A percentile compares a stretch with the other conserved stretches of the same genome.
phyloP scores from a whole-genome alignment of 2,888 invertebrate genomes.

The Microctonus hyperodae region DNA sequence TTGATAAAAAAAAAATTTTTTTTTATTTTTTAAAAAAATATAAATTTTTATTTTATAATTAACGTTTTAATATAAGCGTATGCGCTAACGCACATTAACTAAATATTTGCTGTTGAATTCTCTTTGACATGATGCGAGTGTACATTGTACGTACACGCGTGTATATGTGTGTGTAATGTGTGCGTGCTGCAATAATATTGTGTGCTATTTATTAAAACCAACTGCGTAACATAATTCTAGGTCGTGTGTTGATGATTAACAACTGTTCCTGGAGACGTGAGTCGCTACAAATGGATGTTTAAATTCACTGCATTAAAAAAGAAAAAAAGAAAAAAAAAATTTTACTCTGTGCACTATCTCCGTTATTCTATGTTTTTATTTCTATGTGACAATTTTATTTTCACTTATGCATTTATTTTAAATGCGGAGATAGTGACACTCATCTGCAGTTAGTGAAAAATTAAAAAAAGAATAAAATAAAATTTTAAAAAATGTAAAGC shows the following conservation, averaged over 20 bases:
- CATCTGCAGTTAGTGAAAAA: neutral
- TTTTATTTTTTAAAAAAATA: constrained; percentile 16
- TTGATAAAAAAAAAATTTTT: neutral
- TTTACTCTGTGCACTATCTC: constrained; percentile 1
- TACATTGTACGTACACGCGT: constrained; percentile 24
- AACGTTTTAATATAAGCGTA: constrained; percentile 39
- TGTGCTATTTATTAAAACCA: constrained; percentile 40
- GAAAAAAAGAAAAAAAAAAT: neutral
- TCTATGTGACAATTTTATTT: neutral
- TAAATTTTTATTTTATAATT: constrained; percentile 1
- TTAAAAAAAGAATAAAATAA: neutral
- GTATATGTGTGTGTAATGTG: constrained; percentile 38
- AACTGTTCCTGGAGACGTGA: constrained; percentile 17
- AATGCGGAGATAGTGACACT: neutral
- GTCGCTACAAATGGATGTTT: constrained; percentile 12
- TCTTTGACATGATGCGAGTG: constrained; percentile 36
- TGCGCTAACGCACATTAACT: constrained; percentile 24
- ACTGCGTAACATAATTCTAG: constrained; percentile 35
- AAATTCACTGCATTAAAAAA: neutral
- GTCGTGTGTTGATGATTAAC: constrained; percentile 8
- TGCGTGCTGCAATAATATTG: constrained; percentile 47
- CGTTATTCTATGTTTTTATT: neutral
- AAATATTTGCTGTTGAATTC: constrained; percentile 41
- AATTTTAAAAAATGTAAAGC: no score
- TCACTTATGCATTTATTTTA: neutral